phyloP scores from a whole-genome alignment of 2,113 vertebrate genomes.

The Paracanthobrama guichenoti region DNA sequence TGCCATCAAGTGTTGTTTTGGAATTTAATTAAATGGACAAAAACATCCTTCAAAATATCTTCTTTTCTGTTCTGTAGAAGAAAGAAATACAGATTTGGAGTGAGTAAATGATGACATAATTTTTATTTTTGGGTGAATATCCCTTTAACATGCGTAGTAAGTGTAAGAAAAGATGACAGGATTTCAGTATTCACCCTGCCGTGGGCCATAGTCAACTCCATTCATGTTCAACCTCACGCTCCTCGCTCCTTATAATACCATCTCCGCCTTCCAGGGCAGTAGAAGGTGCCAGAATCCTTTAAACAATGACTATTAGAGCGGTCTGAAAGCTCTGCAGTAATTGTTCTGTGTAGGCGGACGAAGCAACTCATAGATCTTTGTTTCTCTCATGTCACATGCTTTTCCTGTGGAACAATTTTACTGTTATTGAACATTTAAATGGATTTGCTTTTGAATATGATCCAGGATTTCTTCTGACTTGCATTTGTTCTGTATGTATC shows the following conservation, averaged over 20 bases:
- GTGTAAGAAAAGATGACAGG: constrained; percentile 12
- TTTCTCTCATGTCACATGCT: not conserved
- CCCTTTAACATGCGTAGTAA: not conserved
- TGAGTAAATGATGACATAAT: not conserved
- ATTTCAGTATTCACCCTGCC: not conserved
- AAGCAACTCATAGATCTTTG: constrained; percentile 17
- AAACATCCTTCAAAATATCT: not conserved
- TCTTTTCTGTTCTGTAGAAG: not conserved
- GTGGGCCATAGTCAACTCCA: not conserved
- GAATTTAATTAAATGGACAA: not conserved
- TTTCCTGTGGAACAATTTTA: constrained; percentile 8
- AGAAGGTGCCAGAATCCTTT: constrained; percentile 27
- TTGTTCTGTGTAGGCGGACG: constrained; percentile 43
- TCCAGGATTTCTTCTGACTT: not conserved
- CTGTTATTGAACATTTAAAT: constrained; percentile 27
- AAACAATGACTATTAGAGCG: constrained; percentile 29
- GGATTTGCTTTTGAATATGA: not conserved
- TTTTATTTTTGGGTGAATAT: not conserved
- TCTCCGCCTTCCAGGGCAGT: constrained; percentile 3
- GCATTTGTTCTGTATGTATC: too few species aligned
- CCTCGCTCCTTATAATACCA: not conserved
- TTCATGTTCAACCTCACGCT: not conserved
- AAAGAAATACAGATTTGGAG: not conserved
- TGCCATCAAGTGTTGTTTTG: not conserved
- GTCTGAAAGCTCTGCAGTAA: constrained; percentile 36